Conservation (phyloP, 2,113 vertebrate genomes). For the Neotoma lepida region DNA sequence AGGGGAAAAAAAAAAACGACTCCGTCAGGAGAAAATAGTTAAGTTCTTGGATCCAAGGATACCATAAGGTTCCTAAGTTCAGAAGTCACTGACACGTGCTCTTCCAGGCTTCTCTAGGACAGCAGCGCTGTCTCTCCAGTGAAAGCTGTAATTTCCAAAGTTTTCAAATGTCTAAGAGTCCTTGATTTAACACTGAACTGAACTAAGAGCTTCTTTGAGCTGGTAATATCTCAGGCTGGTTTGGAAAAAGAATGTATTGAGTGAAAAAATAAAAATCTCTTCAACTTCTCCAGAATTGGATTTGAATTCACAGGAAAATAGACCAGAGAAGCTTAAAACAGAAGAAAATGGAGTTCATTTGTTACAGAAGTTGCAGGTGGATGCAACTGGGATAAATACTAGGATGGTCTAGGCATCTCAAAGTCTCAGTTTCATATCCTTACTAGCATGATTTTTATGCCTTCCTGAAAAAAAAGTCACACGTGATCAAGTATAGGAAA, state of each 20-base stretch:
- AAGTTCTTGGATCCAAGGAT: not conserved
- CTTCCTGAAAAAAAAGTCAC: not conserved
- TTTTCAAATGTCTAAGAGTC: conserved; percentile 9
- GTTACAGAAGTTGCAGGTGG: not conserved
- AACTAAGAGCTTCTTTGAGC: not conserved
- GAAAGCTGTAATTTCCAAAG: not conserved
- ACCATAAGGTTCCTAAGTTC: not conserved
- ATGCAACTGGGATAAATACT: not conserved
- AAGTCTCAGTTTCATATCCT: not conserved
- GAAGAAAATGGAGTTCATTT: not conserved
- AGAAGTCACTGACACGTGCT: not conserved
- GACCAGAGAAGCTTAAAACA: not conserved
- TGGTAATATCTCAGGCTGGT: not conserved
- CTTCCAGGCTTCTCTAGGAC: not conserved
- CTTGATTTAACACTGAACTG: conserved; percentile 31
- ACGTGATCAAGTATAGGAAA: not conserved
- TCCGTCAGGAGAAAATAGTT: not conserved
- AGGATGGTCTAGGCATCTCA: not conserved
- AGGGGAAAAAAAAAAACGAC: not conserved
- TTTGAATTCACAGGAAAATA: conserved; percentile 4
- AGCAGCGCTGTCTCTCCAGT: not conserved
- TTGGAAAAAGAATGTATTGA: not conserved
- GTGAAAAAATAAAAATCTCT: not conserved
- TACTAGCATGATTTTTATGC: not conserved
- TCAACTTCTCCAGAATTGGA: not conserved